Base-by-base conservation (phyloP, 2,113 vertebrate genomes). In the Panurus biarmicus region DNA sequence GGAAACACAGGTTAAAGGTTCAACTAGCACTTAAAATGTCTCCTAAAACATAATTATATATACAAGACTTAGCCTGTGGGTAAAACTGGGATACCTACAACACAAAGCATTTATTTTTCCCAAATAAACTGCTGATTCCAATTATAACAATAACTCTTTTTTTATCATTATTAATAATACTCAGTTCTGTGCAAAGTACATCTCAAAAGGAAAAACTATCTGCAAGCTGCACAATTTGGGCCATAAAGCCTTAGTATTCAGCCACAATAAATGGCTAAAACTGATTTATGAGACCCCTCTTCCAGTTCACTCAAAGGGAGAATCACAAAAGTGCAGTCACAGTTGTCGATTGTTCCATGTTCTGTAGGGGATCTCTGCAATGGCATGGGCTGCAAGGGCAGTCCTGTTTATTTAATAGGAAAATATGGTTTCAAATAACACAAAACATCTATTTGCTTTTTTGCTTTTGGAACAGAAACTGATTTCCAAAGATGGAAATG, bases 1-100 rank as follows among this genome's bases (percentile, higher is more conserved):
- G 93, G 95, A 98, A 97, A 97, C 78, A 1, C 76, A 92, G 92
- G 96, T 95, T 97, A 97, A 97, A 94, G 95, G 96, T 97, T 97
- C 94, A 98, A 72, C 92, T 97, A 91, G 92, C 84, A 93, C 95
- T 97, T 90, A 96, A 97, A 97, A 96, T 70, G 84, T 93, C 89
- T 96, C 87, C 87, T 91, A 67, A 82, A 96, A 92, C 92, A 94
- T 93, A 97, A 97, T 97, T 96, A 95, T 64, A 93, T 89, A 90
- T 95, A 84, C 91, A 90, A 90, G 93, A 94, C 85, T 85, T 92
- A 83, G 91, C 92, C 95, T 90, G 94, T 48, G 73, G 92, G 84
- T 89, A 93, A 92, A 93, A 89, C 2, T 56, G 69, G 71, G 75
- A 93, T 95, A 85, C 57, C 44, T 82, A 33, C n/a, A 78, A 70